Base-by-base conservation (phyloP, 2,113 vertebrate species). In the Saccopteryx bilineata region DNA sequence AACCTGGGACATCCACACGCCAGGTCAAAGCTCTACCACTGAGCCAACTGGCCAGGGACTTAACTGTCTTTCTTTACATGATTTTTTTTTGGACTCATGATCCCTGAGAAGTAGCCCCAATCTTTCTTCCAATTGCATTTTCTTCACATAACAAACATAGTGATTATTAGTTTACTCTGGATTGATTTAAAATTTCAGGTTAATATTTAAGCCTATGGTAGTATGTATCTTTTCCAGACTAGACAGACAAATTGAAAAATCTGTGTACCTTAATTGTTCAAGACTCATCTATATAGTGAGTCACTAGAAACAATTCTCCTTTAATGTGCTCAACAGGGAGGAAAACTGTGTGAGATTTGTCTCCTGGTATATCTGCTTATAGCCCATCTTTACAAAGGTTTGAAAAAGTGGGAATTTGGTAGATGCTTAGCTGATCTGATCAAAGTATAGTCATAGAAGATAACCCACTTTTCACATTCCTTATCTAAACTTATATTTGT, bases 301-400 rank as follows among this genome's bases (percentile, higher is more conserved):
- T 91, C 26, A 50, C 21, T 50, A 69, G 48, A 94, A 91, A 31
- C 50, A 84, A 31, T 66, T 87, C 28, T 95, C 88, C 26, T 87
- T 94, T 87, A 91, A 21, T 63, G 31, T 46, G 5, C 39, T 93
- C 24, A 46, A 58, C 15, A 87, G 50, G 72, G 28, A 85, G 60
- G 28, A 88, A 83, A 90, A 89, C 11, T n/a, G 33, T 85, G 3
- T 13, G 12, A 91, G 3, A 84, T 87, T 90, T 58, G 3, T 93
- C 50, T 87, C 58, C 28, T 72, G 21, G 6, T 5, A 60, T 52
- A 79, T 76, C 76, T 84, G 15, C 5, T 80, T 54, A 56, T 10
- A 39, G 26, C 15, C 24, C 39, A 65, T 68, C 7, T 48, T 23
- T 58, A 33, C 31, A 31, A 52, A 85, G 23, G 2, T 90, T 65